phyloP scores from a whole-genome alignment of 2,888 invertebrate species.

The Lamproptera curius region DNA sequence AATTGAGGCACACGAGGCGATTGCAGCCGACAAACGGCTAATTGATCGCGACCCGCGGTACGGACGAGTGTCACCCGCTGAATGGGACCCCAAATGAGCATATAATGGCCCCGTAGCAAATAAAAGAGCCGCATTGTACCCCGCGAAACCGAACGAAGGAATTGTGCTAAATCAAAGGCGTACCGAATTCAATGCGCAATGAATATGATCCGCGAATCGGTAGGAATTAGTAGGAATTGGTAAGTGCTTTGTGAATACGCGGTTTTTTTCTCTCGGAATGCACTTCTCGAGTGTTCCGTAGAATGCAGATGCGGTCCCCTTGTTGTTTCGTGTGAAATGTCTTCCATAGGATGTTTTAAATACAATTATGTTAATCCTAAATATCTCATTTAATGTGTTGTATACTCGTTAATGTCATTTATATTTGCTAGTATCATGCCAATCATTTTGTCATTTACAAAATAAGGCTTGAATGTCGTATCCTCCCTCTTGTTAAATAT shows the following conservation, averaged over 20 bases:
- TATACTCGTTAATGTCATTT: no score
- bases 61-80: conserved; percentile 55
- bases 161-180: conserved; percentile 52
- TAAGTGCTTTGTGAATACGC: conserved; percentile 35
- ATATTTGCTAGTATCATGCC: no score
- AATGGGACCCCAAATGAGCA: conserved; percentile 60
- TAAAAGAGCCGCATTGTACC: conserved; percentile 42
- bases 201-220: conserved; percentile 56
- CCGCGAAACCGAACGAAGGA: conserved; percentile 37
- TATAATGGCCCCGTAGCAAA: conserved; percentile 47
- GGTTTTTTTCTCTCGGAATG: conserved; percentile 6
- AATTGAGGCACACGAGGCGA: conserved; percentile 1
- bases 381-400: no score
- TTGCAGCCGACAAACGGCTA: conserved; percentile 41
- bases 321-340: neutral
- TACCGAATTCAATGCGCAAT: conserved; percentile 52
- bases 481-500: no score
- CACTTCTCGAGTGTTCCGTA: neutral
- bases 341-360: no score
- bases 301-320: neutral
- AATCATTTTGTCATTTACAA: no score
- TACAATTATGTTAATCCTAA: no score
- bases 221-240: conserved; percentile 54
- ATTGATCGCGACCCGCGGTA: conserved; percentile 56
- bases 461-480: no score